phyloP scores from a whole-genome alignment of 2,797 vertebrate genomes.

The Coregonus suidteri region DNA sequence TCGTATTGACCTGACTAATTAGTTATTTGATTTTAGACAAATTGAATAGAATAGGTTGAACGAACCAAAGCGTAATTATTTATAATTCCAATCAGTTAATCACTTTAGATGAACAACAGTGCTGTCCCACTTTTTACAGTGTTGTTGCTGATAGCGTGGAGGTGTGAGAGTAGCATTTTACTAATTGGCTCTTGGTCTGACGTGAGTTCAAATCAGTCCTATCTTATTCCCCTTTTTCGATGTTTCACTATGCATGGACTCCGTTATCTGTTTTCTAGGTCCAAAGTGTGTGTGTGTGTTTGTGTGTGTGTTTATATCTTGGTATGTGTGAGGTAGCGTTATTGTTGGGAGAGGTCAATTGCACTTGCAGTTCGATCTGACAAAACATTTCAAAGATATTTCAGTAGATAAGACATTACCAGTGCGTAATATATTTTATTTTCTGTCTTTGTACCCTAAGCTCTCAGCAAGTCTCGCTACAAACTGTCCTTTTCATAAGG shows the following conservation, averaged over 20 bases:
- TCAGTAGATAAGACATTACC: neutral
- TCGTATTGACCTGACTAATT: too few relatives aligned
- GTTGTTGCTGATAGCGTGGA: too few relatives aligned
- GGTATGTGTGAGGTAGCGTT: neutral
- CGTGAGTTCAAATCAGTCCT: neutral
- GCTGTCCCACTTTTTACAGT: too few relatives aligned
- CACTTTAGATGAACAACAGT: too few relatives aligned
- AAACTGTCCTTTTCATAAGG: neutral
- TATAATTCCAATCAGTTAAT: too few relatives aligned
- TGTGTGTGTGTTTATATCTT: neutral
- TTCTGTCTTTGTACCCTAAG: constrained; percentile 4
- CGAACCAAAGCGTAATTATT: too few relatives aligned
- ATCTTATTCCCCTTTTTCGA: neutral
- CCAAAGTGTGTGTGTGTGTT: neutral
- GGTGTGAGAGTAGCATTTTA: too few relatives aligned
- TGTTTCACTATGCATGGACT: neutral
- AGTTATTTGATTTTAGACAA: too few relatives aligned
- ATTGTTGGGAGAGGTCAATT: constrained; percentile 2
- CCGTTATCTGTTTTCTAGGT: neutral
- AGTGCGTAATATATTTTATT: neutral
- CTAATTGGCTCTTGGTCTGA: too few relatives aligned
- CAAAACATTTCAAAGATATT: constrained; percentile 13
- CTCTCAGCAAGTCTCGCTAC: constrained; percentile 6
- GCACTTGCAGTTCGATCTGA: neutral
- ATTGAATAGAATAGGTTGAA: too few relatives aligned